These are phyloP conservation scores for Arenaria interpres DNA, from an alignment of 2,113 vertebrate species.

Conservation along the genomic window DNA sequence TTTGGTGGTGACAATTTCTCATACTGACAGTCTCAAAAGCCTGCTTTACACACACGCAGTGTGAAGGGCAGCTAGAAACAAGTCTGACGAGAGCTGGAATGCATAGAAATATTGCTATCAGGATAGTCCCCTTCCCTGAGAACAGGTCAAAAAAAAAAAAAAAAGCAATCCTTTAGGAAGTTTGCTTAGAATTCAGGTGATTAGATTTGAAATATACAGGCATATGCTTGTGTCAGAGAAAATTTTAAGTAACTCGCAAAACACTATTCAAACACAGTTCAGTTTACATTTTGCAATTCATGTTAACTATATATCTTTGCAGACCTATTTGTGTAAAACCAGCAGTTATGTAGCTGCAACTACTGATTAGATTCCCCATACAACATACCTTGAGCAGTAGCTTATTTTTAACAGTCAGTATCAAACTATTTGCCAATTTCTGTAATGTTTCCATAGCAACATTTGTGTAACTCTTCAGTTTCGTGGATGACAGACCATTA, in stretches of 20 bases:
- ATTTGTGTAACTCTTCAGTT: not conserved
- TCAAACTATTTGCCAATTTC: not conserved
- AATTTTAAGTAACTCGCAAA: not conserved
- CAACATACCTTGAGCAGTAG: not conserved
- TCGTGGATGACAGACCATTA: not conserved
- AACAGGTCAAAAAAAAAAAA: not conserved
- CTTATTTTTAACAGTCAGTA: not conserved
- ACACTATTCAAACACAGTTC: not conserved
- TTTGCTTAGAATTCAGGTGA: not conserved
- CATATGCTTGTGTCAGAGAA: not conserved
- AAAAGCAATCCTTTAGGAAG: not conserved
- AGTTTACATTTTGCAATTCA: not conserved
- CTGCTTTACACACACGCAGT: not conserved
- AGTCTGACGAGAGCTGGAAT: not conserved
- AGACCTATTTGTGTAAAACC: not conserved
- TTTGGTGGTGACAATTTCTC: not conserved
- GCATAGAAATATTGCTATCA: not conserved
- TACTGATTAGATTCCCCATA: not conserved
- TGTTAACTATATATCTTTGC: not conserved
- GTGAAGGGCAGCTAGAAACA: not conserved
- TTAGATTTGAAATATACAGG: not conserved
- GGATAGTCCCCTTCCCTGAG: not conserved
- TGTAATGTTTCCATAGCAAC: not conserved
- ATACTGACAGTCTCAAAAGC: not conserved
- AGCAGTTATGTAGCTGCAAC: not conserved